These are phyloP conservation scores for Rhamnusium bicolor DNA, from an alignment of 2,888 invertebrate species.

Conservation along the genomic window DNA sequence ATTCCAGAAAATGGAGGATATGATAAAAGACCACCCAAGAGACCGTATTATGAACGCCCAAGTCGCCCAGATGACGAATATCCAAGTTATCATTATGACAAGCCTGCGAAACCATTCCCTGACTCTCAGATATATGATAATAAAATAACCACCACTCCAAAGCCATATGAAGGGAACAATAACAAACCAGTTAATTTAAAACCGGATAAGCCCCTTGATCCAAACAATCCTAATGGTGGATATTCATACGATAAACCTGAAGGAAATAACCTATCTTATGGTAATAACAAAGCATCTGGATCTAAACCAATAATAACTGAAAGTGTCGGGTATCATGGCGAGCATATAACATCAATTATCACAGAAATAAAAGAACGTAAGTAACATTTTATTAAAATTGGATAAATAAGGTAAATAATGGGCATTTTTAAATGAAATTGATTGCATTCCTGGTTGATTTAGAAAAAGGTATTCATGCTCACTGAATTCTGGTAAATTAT, in stretches of 20 bases:
- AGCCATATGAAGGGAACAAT: no score
- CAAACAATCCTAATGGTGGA: slow-evolving; percentile 20
- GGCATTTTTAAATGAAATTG: no score
- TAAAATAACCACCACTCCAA: not conserved
- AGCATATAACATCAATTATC: slow-evolving; percentile 67
- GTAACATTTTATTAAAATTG: slow-evolving; percentile 37
- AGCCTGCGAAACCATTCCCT: slow-evolving; percentile 18
- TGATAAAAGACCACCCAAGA: slow-evolving; percentile 16
- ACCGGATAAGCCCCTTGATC: slow-evolving; percentile 18
- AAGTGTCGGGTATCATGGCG: slow-evolving; percentile 63
- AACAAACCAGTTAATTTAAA: slow-evolving; percentile 7
- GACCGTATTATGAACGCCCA: slow-evolving; percentile 14
- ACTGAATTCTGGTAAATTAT: no score
- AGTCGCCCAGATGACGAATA: not conserved
- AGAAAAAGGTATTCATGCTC: no score
- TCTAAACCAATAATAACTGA: slow-evolving; percentile 61
- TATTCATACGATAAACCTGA: slow-evolving; percentile 19
- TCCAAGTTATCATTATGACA: slow-evolving; percentile 27
- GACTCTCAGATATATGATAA: slow-evolving; percentile 7
- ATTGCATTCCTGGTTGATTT: no score
- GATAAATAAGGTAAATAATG: no score
- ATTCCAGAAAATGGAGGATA: slow-evolving; percentile 14
- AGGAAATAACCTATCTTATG: not conserved
- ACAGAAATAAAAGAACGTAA: slow-evolving; percentile 65
- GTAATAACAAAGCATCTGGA: slow-evolving; percentile 38